Percentiles rank a stretch among this genome's conserved stretches.
These are phyloP conservation scores for Periophthalmus modestus DNA, from an alignment of 2,113 vertebrate genomes.

Conservation along the genomic window DNA sequence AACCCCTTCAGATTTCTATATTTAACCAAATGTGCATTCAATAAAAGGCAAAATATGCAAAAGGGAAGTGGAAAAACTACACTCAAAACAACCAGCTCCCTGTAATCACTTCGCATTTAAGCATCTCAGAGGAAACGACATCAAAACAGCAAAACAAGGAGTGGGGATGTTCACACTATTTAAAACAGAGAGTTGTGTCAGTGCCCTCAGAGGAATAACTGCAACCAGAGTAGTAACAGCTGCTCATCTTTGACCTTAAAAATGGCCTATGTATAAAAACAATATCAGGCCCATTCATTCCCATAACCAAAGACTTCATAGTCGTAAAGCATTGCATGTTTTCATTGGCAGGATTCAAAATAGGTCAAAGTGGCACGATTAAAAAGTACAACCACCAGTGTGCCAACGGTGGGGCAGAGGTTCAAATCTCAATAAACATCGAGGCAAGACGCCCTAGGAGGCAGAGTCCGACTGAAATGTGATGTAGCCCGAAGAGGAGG, in stretches of 20 bases:
- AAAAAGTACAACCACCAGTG: conserved; percentile 39
- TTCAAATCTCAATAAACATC: conserved; percentile 30
- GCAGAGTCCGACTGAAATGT: conserved; percentile 84
- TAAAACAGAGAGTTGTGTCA: conserved; percentile 31
- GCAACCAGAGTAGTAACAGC: conserved; percentile 29
- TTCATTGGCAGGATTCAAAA: conserved; percentile 21
- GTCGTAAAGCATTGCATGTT: conserved; percentile 34
- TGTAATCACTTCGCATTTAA: conserved; percentile 22
- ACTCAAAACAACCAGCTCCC: conserved; percentile 20
- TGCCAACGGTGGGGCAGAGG: conserved; percentile 27
- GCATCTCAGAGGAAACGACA: conserved; percentile 49
- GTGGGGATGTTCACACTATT: conserved; percentile 44
- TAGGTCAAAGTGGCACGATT: conserved; percentile 43
- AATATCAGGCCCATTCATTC: conserved; percentile 36
- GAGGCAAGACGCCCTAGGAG: conserved; percentile 60
- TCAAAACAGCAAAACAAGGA: conserved; percentile 57
- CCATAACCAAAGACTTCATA: conserved; percentile 32
- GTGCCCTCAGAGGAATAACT: conserved; percentile 34
- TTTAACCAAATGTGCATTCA: conserved; percentile 50
- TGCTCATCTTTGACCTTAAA: conserved; percentile 10
- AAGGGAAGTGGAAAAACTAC: conserved; percentile 22
- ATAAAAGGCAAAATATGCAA: conserved; percentile 39
- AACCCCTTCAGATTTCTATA: conserved; percentile 30
- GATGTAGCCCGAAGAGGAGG: conserved; percentile 82
- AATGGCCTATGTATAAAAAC: conserved; percentile 17